A percentile compares a stretch with the other conserved stretches of the same genome.
phyloP scores from a whole-genome alignment of 2,888 invertebrate species.

The Aphidoletes aphidimyza region DNA sequence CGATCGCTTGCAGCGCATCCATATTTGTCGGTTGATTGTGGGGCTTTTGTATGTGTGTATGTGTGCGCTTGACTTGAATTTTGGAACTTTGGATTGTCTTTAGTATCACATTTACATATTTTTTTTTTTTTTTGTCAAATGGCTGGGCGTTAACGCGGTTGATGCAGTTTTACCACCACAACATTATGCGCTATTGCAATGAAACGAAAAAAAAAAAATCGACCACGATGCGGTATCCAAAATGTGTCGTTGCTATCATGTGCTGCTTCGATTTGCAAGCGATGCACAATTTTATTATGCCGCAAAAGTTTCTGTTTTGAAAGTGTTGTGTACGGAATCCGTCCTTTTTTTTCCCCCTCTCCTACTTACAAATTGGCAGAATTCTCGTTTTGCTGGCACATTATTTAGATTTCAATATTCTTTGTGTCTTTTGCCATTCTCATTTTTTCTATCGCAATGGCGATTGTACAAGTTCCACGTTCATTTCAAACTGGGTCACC shows the following conservation, averaged over 20 bases:
- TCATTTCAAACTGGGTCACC: conserved; percentile 34
- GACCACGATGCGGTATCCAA: not conserved
- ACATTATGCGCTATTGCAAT: conserved; percentile 5
- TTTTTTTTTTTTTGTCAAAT: too few species aligned
- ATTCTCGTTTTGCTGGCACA: not conserved
- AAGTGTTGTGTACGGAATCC: not conserved
- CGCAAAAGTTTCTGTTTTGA: not conserved
- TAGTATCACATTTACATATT: not conserved
- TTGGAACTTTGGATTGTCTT: not conserved
- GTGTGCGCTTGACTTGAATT: not conserved
- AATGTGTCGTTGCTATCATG: not conserved
- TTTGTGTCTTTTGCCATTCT: not conserved
- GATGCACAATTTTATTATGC: not conserved
- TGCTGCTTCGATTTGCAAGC: not conserved
- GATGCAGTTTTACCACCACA: conserved; percentile 25
- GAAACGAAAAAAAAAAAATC: not conserved
- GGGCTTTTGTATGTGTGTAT: not conserved
- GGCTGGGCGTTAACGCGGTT: conserved; percentile 4
- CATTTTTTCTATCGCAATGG: not conserved
- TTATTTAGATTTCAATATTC: not conserved
- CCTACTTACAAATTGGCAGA: not conserved
- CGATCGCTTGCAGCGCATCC: conserved; percentile 62
- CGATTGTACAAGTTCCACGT: not conserved
- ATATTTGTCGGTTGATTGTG: conserved; percentile 57
- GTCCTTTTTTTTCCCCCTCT: not conserved